phyloP scores from a whole-genome alignment of 2,888 invertebrate species.

The Melanophora roralis region DNA sequence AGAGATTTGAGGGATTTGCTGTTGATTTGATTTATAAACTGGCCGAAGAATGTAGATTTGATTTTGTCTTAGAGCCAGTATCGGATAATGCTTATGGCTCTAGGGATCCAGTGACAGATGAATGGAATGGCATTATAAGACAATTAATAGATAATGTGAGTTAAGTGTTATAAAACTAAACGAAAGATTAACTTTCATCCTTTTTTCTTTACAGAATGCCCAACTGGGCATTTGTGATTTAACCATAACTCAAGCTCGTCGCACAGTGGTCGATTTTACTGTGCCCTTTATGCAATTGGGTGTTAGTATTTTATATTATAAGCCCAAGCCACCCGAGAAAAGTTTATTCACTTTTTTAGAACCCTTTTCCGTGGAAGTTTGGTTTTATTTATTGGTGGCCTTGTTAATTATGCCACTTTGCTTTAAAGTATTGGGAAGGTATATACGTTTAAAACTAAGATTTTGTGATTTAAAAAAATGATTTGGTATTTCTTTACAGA shows the following conservation, averaged over 20 bases:
- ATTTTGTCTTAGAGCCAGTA: slow-evolving; percentile 84
- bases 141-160: slow-evolving; percentile 86
- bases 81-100: slow-evolving; percentile 85
- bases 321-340: slow-evolving; percentile 84
- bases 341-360: slow-evolving; percentile 92
- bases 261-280: slow-evolving; percentile 93
- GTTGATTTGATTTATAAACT: slow-evolving; percentile 92
- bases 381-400: slow-evolving; percentile 92
- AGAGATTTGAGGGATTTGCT: slow-evolving; percentile 91
- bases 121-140: slow-evolving; percentile 88
- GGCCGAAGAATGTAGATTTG: slow-evolving; percentile 82
- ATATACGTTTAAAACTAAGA: not conserved
- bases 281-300: slow-evolving; percentile 98
- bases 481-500: too few relatives aligned
- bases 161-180: not conserved
- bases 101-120: slow-evolving; percentile 82
- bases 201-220: slow-evolving; percentile 84
- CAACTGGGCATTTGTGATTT: slow-evolving; percentile 97
- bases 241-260: slow-evolving; percentile 95
- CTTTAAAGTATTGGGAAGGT: slow-evolving; percentile 88
- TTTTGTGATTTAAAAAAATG: not conserved
- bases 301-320: slow-evolving; percentile 91
- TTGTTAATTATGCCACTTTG: slow-evolving; percentile 88
- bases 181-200: too few relatives aligned
- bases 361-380: slow-evolving; percentile 90